Base-by-base conservation (phyloP, 2,888 invertebrate species). In the Nysson spinosus region DNA sequence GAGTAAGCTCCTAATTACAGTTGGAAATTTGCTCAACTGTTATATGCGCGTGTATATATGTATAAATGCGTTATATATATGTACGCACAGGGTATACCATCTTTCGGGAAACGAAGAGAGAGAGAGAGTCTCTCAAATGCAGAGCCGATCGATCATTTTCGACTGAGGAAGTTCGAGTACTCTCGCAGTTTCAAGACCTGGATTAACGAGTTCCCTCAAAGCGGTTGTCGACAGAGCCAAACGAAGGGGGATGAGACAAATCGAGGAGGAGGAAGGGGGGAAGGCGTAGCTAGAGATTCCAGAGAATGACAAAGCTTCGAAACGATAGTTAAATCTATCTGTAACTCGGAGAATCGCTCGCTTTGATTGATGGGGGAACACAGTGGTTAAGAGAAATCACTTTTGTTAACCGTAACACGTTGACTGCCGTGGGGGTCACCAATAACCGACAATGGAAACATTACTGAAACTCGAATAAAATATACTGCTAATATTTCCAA, bases 201-300 rank as follows among this genome's bases (percentile, higher is more conserved):
- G 74, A 77, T 75, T 78, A 79, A 79, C 74, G 77, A 78, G 77
- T 79, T 78, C 72, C 77, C 70, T 70, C 76, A 76, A 75, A 75
- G 72, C 72, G 69, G 56, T 69, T 60, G 61, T 56, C 55, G 56
- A 39, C 35, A 43, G 20, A 26, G 40, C 32, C 37, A 32, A 19
- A 17, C 44, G n/a, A n/a, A n/a, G n/a, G n/a, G n/a, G n/a, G n/a
- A n/a, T n/a, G n/a, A n/a, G n/a, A n/a, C n/a, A n/a, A n/a, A n/a
- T n/a, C n/a, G 32, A 40, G 30, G 47, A 52, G 58, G 56, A 24
- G 16, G 42, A 19, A 3, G 12, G 14, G 16, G 34, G 43, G 47
- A 52, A 28, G 34, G 28, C 17, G 12, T 62, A 58, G 58, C 52
- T 52, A 56, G 64, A 68, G 68, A 74, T 74, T 74, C 62, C 72